Conservation (phyloP, 1,140 invertebrate species). For the Stratiolaelaps scimitus region DNA sequence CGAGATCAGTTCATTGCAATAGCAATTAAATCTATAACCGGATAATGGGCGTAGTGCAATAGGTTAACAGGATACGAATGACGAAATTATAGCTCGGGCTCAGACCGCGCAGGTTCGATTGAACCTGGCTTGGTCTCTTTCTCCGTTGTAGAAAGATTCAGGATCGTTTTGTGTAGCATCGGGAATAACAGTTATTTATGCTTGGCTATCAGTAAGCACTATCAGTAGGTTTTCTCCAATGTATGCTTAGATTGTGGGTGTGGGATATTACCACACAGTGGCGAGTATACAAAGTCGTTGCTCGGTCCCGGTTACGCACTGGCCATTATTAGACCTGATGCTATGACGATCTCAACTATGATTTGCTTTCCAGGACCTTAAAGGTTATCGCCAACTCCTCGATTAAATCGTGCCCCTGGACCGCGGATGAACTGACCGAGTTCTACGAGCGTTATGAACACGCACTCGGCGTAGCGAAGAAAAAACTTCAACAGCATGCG, state of each 20-base stretch:
- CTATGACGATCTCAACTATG: too few relatives aligned
- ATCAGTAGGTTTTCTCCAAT: not conserved
- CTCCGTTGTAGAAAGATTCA: too few relatives aligned
- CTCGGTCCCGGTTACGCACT: not conserved
- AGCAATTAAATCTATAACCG: too few relatives aligned
- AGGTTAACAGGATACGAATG: too few relatives aligned
- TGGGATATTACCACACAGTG: not conserved
- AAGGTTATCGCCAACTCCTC: not conserved
- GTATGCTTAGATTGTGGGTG: not conserved
- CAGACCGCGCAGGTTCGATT: too few relatives aligned
- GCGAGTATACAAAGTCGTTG: too few relatives aligned
- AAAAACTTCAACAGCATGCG: not conserved
- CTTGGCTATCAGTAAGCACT: not conserved
- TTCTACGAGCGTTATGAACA: slow-evolving; percentile 3
- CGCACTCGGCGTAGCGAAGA: not conserved
- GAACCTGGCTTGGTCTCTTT: too few relatives aligned
- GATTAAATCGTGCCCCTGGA: not conserved
- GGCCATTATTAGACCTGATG: not conserved
- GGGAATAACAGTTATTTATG: not conserved
- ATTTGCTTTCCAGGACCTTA: not conserved
- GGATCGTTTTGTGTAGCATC: too few relatives aligned
- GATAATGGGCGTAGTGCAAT: too few relatives aligned
- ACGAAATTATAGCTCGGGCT: too few relatives aligned
- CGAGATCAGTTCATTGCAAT: too few relatives aligned
- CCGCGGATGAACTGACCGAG: not conserved